phyloP scores from a whole-genome alignment of 2,113 vertebrate genomes.

The Sceloporus tristichus region DNA sequence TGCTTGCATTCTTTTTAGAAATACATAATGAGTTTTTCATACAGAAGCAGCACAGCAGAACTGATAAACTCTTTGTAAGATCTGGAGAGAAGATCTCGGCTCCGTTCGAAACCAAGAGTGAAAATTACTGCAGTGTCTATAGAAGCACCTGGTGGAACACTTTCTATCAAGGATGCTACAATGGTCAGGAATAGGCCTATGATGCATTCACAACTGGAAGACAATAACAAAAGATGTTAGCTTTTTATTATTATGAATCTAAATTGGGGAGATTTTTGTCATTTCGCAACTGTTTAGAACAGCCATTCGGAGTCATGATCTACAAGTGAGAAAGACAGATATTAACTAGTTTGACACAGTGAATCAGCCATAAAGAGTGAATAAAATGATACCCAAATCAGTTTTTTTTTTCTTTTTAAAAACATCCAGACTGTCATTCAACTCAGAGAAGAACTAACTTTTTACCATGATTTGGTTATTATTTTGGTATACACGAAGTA shows the following conservation, averaged over 20 bases:
- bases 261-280: neutral
- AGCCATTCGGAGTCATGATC: neutral
- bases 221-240: constrained; percentile 6
- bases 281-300: neutral
- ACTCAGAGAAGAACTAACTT: neutral
- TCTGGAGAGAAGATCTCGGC: constrained; percentile 7
- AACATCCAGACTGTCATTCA: neutral
- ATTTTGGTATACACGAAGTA: neutral
- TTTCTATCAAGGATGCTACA: accelerated
- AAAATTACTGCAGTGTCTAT: neutral
- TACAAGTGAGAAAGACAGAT: neutral
- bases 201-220: neutral
- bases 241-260: neutral
- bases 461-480: neutral
- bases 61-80: neutral
- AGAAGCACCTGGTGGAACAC: neutral
- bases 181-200: neutral
- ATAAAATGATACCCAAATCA: neutral
- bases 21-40: constrained; percentile 60
- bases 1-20: constrained; percentile 49
- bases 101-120: accelerated
- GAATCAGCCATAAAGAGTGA: neutral
- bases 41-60: constrained; percentile 38
- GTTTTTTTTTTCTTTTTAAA: neutral
- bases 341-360: neutral